Conservation (phyloP, 2,113 vertebrate species). For the Barnardius zonarius region DNA sequence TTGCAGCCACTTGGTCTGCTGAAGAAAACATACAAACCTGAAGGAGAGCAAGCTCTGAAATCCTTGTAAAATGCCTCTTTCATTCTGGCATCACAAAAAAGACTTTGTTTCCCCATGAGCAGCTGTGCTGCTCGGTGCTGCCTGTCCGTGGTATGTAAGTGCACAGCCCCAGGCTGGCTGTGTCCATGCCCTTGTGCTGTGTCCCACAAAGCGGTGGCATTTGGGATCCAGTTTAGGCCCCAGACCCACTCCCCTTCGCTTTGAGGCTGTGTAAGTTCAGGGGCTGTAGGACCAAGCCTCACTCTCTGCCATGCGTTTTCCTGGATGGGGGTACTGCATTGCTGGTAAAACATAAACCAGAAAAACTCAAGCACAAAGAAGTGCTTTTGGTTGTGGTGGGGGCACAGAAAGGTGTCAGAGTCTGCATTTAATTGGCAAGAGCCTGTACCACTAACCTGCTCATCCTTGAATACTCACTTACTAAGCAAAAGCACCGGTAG, state of each 20-base stretch:
- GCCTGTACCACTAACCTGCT: neutral
- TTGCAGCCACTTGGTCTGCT: neutral
- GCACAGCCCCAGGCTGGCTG: neutral
- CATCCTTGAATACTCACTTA: neutral
- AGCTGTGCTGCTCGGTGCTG: neutral
- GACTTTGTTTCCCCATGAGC: neutral
- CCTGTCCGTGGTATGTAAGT: rapidly evolving
- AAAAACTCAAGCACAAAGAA: neutral
- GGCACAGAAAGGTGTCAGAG: neutral
- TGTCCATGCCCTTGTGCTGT: neutral
- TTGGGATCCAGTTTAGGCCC: neutral
- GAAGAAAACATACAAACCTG: neutral
- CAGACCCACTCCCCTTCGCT: rapidly evolving
- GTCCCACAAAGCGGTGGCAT: neutral
- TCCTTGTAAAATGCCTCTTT: slow-evolving; percentile 38
- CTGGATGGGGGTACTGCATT: neutral
- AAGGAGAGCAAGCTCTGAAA: slow-evolving; percentile 8
- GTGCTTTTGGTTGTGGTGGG: neutral
- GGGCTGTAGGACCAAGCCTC: neutral
- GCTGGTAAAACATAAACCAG: neutral
- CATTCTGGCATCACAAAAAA: slow-evolving; percentile 28
- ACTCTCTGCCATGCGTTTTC: rapidly evolving
- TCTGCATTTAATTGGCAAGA: neutral
- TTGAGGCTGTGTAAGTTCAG: neutral
- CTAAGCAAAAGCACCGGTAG: neutral